These are phyloP conservation scores for Thymelicus sylvestris DNA, from an alignment of 2,888 invertebrate genomes.

Conservation along the genomic window DNA sequence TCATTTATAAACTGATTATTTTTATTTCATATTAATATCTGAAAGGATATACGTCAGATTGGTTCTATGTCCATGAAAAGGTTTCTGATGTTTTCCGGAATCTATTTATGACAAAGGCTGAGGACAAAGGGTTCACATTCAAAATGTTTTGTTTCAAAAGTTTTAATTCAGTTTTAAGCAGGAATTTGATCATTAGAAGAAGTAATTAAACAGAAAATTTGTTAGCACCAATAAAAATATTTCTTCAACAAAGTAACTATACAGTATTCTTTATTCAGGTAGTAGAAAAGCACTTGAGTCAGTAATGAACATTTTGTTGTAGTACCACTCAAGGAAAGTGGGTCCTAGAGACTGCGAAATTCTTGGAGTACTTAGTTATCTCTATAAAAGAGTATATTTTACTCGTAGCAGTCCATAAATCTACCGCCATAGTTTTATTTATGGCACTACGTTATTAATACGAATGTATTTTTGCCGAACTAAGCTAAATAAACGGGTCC, in stretches of 20 bases:
- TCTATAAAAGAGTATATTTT: conserved; percentile 19
- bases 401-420: conserved; percentile 29
- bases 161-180: too few species aligned
- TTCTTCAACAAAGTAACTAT: not conserved
- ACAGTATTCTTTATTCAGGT: conserved; percentile 9
- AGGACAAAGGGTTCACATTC: too few species aligned
- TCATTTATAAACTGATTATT: too few species aligned
- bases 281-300: conserved; percentile 6
- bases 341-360: conserved; percentile 12
- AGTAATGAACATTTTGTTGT: conserved; percentile 19
- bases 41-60: too few species aligned
- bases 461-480: conserved; percentile 20
- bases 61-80: too few species aligned
- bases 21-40: too few species aligned
- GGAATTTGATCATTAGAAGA: too few species aligned
- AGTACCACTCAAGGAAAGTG: conserved; percentile 13
- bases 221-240: not conserved
- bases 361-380: conserved; percentile 18
- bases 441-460: conserved; percentile 18
- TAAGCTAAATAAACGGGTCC: not conserved
- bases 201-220: not conserved
- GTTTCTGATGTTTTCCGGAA: too few species aligned
- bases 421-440: conserved; percentile 34
- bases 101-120: too few species aligned
- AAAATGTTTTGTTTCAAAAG: too few species aligned